Evolutionary conservation across 2,888 invertebrate species (phyloP), one percentile per base, ranked within the genome.

Genomic region (Priocnemis perturbator): DNA sequence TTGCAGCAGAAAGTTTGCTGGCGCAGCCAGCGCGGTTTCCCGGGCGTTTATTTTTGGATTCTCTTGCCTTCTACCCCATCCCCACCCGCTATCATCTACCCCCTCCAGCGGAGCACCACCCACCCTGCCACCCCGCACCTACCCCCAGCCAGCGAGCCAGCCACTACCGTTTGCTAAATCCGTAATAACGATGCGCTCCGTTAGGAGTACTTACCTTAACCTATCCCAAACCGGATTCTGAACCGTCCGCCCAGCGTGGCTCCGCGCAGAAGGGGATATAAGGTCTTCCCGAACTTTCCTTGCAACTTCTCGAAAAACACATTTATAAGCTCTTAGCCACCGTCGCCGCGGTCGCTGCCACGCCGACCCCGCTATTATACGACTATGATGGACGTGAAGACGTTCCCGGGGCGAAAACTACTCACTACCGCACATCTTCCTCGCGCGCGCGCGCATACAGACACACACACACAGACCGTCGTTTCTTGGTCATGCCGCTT

Each of bases 1-100:
- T 80, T 77, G 80, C 77, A 77, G 77, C 65, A 71, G 70, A 78
- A 83, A 83, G 76, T 83, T 78, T 64, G 78, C 81, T 81, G 81
- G 79, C 78, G 71, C 73, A 77, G 78, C 73, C 67, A 65, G 61
- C 59, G 68, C 61, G 47, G 44, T 53, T 62, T 30, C 30, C 21
- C n/a, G 30, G 52, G 26, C 75, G 68, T 77, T 75, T 77, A 78
- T 77, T 77, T 78, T 71, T 69, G 52, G 65, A 71, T 71, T 67
- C 67, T 63, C 66, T 45, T 60, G 20, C 15, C 20, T 20, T 53
- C 20, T 14, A 15, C 21, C 45, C 79, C 21, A 0, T 15, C 53
- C 23, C 23, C 21, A 1, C 53, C 15, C 15, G 11, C 4, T 53
- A n/a, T 53, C 53, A 9, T 53, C 23, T 21, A 5, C 23, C 23